Conservation (phyloP, 30 jellyfish, hydroid and myxozoan species). For the Hydractinia symbiolongicarpus region DNA sequence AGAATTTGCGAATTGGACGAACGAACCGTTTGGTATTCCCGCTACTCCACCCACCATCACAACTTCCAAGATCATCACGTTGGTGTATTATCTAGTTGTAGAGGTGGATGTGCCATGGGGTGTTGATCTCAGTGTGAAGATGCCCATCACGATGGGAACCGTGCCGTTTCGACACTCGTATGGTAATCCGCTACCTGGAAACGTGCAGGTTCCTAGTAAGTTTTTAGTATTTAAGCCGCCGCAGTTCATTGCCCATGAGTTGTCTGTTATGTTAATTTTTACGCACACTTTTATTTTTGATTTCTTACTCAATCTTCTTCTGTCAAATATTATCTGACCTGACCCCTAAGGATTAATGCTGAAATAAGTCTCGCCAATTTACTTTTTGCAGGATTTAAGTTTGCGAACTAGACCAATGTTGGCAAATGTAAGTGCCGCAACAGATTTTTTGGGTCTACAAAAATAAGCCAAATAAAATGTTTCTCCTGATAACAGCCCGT, state of each 20-base stretch:
- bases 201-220: no score
- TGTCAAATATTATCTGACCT: no score
- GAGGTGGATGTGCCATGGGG: slow-evolving; percentile 55
- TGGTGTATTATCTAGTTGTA: slow-evolving; percentile 20
- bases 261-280: neutral
- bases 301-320: no score
- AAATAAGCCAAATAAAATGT: no score
- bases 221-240: neutral
- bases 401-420: no score
- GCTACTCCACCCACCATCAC: slow-evolving; percentile 38
- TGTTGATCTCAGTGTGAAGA: slow-evolving; percentile 20
- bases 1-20: slow-evolving; percentile 21
- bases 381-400: no score
- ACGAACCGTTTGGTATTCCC: slow-evolving; percentile 39
- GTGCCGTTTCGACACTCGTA: slow-evolving; percentile 29
- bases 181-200: slow-evolving; percentile 15
- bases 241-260: neutral
- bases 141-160: slow-evolving; percentile 34
- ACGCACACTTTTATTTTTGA: neutral
- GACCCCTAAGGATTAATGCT: no score
- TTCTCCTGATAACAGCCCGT: no score
- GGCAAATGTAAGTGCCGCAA: no score
- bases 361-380: no score
- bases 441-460: no score
- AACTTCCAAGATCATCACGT: slow-evolving; percentile 26